These are phyloP conservation scores for Electrophaes corylata DNA, from an alignment of 2,888 invertebrate species.

Conservation along the genomic window DNA sequence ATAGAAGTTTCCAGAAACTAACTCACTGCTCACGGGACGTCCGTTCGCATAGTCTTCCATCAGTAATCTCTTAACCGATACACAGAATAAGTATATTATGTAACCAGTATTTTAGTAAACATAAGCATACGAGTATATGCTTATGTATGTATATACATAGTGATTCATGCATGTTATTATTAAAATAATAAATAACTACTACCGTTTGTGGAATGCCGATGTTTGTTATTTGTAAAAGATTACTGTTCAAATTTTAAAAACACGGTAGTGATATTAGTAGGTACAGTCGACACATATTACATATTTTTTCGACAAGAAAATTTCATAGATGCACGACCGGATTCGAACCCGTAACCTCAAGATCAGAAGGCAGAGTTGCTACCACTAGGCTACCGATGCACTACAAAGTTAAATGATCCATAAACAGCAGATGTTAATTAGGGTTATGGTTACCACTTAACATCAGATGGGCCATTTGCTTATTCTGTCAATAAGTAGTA, in stretches of 20 bases:
- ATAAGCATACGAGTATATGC: not conserved
- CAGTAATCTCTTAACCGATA: not conserved
- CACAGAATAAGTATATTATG: not conserved
- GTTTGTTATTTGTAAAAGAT: not conserved
- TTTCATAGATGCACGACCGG: not conserved
- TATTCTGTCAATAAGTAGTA: no score
- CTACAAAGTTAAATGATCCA: no score
- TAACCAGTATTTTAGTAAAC: not conserved
- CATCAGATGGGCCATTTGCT: no score
- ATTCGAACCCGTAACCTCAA: no score
- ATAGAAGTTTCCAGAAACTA: no score
- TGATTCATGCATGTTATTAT: constrained; percentile 2
- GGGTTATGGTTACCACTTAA: no score
- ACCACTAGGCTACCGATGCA: no score
- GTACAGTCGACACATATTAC: no score
- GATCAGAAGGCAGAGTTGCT: no score
- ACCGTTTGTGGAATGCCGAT: not conserved
- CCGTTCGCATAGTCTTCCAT: no score
- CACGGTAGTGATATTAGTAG: not conserved
- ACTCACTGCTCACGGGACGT: no score
- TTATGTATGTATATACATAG: not conserved
- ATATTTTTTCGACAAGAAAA: not conserved
- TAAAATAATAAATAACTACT: not conserved
- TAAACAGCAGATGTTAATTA: no score
- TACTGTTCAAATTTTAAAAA: not conserved